Evolutionary conservation across 2,113 vertebrate genomes (phyloP).

Genomic region (Athene cunicularia): DNA sequence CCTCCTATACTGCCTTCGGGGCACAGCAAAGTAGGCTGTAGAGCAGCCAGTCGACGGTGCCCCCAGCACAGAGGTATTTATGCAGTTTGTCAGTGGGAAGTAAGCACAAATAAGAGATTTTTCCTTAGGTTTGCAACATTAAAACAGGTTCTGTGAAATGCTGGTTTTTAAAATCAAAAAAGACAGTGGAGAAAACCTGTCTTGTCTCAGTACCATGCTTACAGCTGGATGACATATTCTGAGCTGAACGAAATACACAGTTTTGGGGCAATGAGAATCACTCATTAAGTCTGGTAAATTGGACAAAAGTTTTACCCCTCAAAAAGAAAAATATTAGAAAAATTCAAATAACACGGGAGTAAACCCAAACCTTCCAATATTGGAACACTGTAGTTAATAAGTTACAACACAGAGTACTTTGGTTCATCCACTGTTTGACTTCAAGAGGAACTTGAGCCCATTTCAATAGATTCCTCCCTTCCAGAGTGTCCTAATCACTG

Average conservation of each 20-base stretch:
- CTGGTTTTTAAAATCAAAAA: not conserved
- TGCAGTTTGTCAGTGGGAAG: not conserved
- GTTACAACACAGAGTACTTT: not conserved
- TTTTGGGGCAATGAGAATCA: not conserved
- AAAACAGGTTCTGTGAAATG: not conserved
- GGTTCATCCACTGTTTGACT: not conserved
- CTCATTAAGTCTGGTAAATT: not conserved
- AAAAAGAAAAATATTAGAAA: not conserved
- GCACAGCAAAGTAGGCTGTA: not conserved
- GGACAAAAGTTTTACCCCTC: rapidly evolving
- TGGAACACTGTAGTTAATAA: not conserved
- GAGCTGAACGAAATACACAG: not conserved
- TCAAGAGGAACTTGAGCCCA: not conserved
- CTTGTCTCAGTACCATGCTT: not conserved
- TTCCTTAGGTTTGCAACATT: not conserved
- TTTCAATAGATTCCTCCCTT: not conserved
- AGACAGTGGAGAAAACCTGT: not conserved
- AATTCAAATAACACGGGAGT: not conserved
- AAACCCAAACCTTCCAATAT: not conserved
- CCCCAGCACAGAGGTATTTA: not conserved
- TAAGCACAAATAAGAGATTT: not conserved
- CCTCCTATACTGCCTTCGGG: not conserved
- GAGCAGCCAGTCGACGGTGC: not conserved
- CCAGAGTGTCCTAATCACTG: not conserved
- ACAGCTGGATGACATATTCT: not conserved